Conservation (phyloP, 2,888 invertebrate species). For the Eupeodes luniger region DNA sequence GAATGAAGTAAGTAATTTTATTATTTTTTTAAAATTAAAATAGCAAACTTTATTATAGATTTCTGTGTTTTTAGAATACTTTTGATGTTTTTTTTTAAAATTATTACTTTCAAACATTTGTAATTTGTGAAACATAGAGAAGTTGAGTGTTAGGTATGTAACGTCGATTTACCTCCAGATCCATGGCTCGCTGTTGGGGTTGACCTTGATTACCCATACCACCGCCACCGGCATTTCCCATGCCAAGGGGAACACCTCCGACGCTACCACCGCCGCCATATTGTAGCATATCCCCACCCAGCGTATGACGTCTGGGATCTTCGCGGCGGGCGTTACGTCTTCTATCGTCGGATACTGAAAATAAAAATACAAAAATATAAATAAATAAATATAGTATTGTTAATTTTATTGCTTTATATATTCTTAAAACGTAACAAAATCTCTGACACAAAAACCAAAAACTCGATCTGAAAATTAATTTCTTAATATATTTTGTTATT, state of each 20-base stretch:
- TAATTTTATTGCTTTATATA: not conserved
- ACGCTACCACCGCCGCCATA: conserved; percentile 80
- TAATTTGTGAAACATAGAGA: conserved; percentile 72
- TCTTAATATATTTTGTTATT: too few relatives aligned
- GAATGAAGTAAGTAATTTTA: conserved; percentile 18
- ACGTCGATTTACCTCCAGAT: conserved; percentile 88
- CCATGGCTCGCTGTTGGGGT: conserved; percentile 88
- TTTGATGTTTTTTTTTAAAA: conserved; percentile 17
- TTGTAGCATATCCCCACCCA: conserved; percentile 91
- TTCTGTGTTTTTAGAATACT: conserved; percentile 28
- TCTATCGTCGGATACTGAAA: conserved; percentile 81
- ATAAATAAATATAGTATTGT: conserved; percentile 4
- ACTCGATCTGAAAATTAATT: too few relatives aligned
- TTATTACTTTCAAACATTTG: conserved; percentile 60
- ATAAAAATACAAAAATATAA: conserved; percentile 22
- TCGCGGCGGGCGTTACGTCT: conserved; percentile 87
- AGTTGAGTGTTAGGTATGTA: conserved; percentile 70
- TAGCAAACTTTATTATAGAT: conserved; percentile 37
- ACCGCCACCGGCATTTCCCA: conserved; percentile 84
- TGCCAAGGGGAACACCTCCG: conserved; percentile 79
- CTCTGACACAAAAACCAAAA: too few relatives aligned
- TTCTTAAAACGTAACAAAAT: too few relatives aligned
- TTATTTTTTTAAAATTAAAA: conserved; percentile 5
- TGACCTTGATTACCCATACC: conserved; percentile 83
- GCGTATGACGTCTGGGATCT: conserved; percentile 93